phyloP scores from a whole-genome alignment of 2,888 invertebrate genomes.

The Belgica antarctica region DNA sequence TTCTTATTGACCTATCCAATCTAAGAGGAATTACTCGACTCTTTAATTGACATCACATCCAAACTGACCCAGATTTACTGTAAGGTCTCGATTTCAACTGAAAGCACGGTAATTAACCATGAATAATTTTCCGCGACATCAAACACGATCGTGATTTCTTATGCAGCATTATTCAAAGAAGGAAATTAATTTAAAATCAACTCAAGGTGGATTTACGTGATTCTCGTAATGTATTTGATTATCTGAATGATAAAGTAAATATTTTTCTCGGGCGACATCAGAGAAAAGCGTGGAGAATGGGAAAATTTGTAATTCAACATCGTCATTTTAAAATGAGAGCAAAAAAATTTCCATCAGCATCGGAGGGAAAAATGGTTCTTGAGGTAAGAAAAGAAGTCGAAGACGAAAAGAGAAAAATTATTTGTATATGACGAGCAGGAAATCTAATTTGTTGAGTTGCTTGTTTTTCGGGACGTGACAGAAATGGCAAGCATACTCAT shows the following conservation, averaged over 20 bases:
- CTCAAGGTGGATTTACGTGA: slow-evolving; percentile 30
- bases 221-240: slow-evolving; percentile 37
- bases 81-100: too few relatives aligned
- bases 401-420: slow-evolving; percentile 13
- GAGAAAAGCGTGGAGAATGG: slow-evolving; percentile 10
- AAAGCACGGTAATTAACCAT: background rate
- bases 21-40: too few relatives aligned
- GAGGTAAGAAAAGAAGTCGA: slow-evolving; percentile 21
- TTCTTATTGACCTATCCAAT: too few relatives aligned
- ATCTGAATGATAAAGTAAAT: slow-evolving; percentile 36
- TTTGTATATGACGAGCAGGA: slow-evolving; percentile 42
- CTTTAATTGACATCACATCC: too few relatives aligned
- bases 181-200: slow-evolving; percentile 21
- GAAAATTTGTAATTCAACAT: slow-evolving; percentile 41
- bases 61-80: too few relatives aligned
- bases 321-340: slow-evolving; percentile 24
- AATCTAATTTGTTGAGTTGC: slow-evolving; percentile 44
- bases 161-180: background rate
- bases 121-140: background rate
- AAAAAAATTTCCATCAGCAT: slow-evolving; percentile 5
- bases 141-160: background rate
- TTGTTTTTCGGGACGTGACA: slow-evolving; percentile 43
- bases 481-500: slow-evolving; percentile 36
- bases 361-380: slow-evolving; percentile 3
- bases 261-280: slow-evolving; percentile 26